Base-by-base conservation (phyloP, 2,113 vertebrate genomes). In the Crypturellus undulatus region DNA sequence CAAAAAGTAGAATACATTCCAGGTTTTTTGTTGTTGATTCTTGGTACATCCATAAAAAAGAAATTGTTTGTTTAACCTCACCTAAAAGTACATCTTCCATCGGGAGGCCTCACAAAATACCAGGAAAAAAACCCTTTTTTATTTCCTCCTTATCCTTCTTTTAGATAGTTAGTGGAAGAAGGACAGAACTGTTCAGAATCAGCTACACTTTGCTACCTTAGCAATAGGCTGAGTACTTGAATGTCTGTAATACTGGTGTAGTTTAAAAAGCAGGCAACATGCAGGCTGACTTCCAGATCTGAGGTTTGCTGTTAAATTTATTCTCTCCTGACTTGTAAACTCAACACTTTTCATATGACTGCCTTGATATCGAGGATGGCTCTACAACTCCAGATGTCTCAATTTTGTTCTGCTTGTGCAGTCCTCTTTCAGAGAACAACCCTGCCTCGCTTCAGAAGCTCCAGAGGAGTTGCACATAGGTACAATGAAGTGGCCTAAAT, bases 281-380 rank as follows among this genome's bases (percentile, higher is more conserved):
- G 69, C 88, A 85, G 63, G 67, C 22, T 49, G 54, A n/a, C 42
- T 92, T 91, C 56, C 65, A 92, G 58, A 75, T 7, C 26, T 30
- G 49, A 51, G 11, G 58, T 70, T 59, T 89, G 47, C 43, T 87
- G 38, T 72, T 90, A 56, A 58, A 15, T 90, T 80, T 62, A 32
- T 79, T 91, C 63, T 90, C 36, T 79, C 72, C 77, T 73, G 54
- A n/a, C 71, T 47, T 82, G 24, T 16, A 12, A 76, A n/a, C 56
- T 69, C 0, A 0, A 18, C 40, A 10, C 62, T 76, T 73, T 24
- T 73, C 58, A 69, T 78, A 12, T 4, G n/a, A 45, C 28, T 14
- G 64, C 28, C 63, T 47, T 64, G 89, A 70, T 67, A 40, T 28
- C 13, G 51, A 83, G 84, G 68, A 59, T 71, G 56, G 43, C 54